phyloP scores from a whole-genome alignment of 1,140 invertebrate species.

The Vollenhovia emeryi region DNA sequence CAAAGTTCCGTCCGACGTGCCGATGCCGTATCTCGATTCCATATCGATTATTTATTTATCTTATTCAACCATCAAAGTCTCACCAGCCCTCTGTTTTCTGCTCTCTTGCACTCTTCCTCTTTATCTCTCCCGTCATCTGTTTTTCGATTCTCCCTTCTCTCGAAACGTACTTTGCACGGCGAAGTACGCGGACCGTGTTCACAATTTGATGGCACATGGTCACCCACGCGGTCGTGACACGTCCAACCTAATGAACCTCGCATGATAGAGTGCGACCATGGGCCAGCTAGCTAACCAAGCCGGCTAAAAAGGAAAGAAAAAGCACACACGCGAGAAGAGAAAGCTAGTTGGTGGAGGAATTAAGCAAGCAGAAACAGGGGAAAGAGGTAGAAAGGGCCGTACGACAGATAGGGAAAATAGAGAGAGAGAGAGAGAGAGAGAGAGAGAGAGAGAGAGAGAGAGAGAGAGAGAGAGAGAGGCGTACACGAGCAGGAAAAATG shows the following conservation, averaged over 20 bases:
- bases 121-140: background rate
- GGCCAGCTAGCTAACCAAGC: conserved; percentile 63
- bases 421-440: background rate
- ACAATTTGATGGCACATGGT: conserved; percentile 74
- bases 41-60: conserved; percentile 68
- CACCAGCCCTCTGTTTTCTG: background rate
- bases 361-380: conserved; percentile 20
- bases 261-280: conserved; percentile 75
- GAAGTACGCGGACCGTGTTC: conserved; percentile 63
- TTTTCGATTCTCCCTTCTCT: conserved; percentile 22
- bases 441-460: conserved; percentile 22
- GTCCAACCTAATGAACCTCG: conserved; percentile 78
- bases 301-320: conserved; percentile 51
- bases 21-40: background rate
- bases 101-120: background rate
- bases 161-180: conserved; percentile 54
- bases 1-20: background rate
- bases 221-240: conserved; percentile 72
- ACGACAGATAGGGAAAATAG: background rate
- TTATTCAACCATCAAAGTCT: background rate
- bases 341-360: conserved; percentile 8
- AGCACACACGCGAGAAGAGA: background rate
- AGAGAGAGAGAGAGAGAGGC: conserved; percentile 27
- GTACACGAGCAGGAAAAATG: conserved; percentile 68
- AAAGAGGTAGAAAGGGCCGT: background rate